phyloP scores from a whole-genome alignment of 2,888 invertebrate genomes.

The Sinotaia quadrata region DNA sequence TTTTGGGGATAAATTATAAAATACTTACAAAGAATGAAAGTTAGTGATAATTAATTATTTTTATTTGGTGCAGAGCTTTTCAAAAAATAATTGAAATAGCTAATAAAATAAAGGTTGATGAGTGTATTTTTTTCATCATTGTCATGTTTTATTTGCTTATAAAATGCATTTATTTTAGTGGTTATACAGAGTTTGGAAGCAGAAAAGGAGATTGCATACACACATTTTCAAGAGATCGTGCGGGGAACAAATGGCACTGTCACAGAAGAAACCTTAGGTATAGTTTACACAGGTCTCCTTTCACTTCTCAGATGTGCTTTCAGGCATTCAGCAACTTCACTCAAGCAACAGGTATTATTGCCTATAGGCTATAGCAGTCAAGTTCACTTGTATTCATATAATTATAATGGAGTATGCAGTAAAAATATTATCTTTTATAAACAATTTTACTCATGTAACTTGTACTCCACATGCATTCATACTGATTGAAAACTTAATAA shows the following conservation, averaged over 20 bases:
- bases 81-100: too few species aligned
- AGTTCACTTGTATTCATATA: too few species aligned
- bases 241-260: not conserved
- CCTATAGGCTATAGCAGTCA: not conserved
- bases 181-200: constrained; percentile 21
- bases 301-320: constrained; percentile 57
- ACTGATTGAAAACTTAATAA: too few species aligned
- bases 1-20: not conserved
- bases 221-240: constrained; percentile 4
- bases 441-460: too few species aligned
- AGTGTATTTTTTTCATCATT: too few species aligned
- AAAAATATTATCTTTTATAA: too few species aligned
- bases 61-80: too few species aligned
- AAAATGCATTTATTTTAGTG: constrained; percentile 17
- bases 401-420: too few species aligned
- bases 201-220: constrained; percentile 12
- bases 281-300: constrained; percentile 58
- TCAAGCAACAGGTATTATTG: constrained; percentile 59
- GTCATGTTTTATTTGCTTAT: too few species aligned
- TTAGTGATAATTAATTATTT: too few species aligned
- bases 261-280: constrained; percentile 54
- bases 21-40: not conserved
- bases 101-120: too few species aligned
- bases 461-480: too few species aligned
- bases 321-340: constrained; percentile 51